Percentiles rank a stretch among this genome's conserved stretches.
Evolutionary conservation across 2,797 vertebrate genomes (phyloP).

Genomic region (Spinus pinus): DNA sequence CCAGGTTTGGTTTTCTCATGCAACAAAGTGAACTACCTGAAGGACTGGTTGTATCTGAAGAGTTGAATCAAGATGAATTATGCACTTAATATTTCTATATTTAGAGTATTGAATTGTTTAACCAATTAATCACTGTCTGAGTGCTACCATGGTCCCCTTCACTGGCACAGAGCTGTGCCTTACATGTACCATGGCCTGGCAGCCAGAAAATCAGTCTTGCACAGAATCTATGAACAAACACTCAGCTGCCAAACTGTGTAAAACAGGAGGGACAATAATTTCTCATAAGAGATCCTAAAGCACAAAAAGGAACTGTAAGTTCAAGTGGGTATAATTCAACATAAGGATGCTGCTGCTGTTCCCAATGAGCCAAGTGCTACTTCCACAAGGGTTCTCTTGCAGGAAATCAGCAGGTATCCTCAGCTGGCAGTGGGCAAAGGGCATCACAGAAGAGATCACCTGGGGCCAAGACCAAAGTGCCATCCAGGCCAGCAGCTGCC

Average conservation of each 20-base stretch:
- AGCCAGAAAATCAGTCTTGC: background rate
- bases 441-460: too few relatives aligned
- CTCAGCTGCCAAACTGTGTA: background rate
- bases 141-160: background rate
- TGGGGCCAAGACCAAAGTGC: fast-evolving
- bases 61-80: background rate
- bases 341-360: background rate
- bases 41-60: background rate
- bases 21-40: background rate
- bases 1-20: background rate
- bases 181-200: background rate
- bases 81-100: background rate
- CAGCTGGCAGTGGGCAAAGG: background rate
- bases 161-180: background rate
- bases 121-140: background rate
- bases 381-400: background rate
- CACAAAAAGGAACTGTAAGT: background rate
- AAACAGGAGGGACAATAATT: background rate
- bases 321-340: background rate
- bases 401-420: background rate
- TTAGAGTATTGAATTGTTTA: background rate
- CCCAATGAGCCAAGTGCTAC: background rate
- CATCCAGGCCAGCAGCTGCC: background rate
- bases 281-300: background rate
- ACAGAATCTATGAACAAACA: background rate